Evolutionary conservation across 2,888 invertebrate genomes (phyloP).

Genomic region (Ichneumoninae sp.): DNA sequence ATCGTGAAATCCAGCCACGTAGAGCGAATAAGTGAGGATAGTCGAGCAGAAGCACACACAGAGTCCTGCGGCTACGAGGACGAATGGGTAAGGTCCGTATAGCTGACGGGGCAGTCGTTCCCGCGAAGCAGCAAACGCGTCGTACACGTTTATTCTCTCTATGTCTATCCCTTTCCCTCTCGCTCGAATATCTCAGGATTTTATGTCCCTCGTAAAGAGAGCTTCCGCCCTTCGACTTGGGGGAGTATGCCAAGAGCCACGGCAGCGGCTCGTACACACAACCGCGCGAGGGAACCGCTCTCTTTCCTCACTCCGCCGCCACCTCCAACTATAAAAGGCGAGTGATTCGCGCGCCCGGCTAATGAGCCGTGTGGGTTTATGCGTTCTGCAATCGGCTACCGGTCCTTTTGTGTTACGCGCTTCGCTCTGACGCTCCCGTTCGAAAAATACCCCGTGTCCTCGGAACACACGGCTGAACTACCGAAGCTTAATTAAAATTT

Average conservation of each 20-base stretch:
- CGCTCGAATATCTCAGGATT: constrained; percentile 63
- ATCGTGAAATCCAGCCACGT: constrained; percentile 58
- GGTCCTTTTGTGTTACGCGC: constrained; percentile 70
- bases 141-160: constrained; percentile 46
- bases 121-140: constrained; percentile 18
- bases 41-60: constrained; percentile 9
- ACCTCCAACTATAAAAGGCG: constrained; percentile 78
- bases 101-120: constrained; percentile 50
- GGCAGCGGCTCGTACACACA: background rate
- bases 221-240: constrained; percentile 68
- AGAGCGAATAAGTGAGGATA: constrained; percentile 39
- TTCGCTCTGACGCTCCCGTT: constrained; percentile 42
- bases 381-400: constrained; percentile 76
- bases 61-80: constrained; percentile 31
- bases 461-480: constrained; percentile 43
- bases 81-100: constrained; percentile 16
- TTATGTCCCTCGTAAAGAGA: constrained; percentile 72
- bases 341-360: constrained; percentile 73
- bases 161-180: constrained; percentile 70
- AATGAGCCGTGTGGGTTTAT: constrained; percentile 80
- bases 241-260: constrained; percentile 58
- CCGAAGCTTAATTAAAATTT: constrained; percentile 74
- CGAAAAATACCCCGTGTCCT: constrained; percentile 12
- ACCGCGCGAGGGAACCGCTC: constrained; percentile 33
- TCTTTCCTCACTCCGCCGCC: constrained; percentile 65